Conservation (phyloP, 2,113 vertebrate species). For the Anoplopoma fimbria region DNA sequence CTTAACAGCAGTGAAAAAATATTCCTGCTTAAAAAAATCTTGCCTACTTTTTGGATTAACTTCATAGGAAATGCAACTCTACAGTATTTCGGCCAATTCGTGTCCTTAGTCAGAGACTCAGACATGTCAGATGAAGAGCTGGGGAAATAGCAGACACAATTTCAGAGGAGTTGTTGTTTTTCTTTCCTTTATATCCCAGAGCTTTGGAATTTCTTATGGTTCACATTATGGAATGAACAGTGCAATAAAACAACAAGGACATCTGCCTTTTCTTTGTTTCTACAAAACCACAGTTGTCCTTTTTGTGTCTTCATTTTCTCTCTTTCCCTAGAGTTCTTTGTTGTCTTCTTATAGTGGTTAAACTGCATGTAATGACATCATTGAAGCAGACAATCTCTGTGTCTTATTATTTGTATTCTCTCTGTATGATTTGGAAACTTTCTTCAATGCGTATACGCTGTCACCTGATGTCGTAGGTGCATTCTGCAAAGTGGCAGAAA, state of each 20-base stretch:
- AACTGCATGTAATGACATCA: conserved; percentile 61
- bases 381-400: conserved; percentile 43
- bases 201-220: conserved; percentile 77
- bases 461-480: conserved; percentile 31
- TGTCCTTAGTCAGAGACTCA: conserved; percentile 48
- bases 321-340: conserved; percentile 32
- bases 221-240: conserved; percentile 85
- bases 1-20: conserved; percentile 58
- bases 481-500: conserved; percentile 34
- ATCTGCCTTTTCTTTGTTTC: conserved; percentile 61
- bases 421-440: conserved; percentile 29
- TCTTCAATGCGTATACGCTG: conserved; percentile 23
- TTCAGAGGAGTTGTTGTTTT: conserved; percentile 42
- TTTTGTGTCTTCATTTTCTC: conserved; percentile 65
- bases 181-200: conserved; percentile 65
- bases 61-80: conserved; percentile 54
- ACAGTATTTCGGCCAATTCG: conserved; percentile 62
- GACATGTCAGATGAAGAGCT: conserved; percentile 53
- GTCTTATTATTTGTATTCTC: background rate
- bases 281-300: conserved; percentile 69
- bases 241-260: conserved; percentile 78
- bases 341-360: conserved; percentile 76
- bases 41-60: conserved; percentile 55
- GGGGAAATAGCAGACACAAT: conserved; percentile 51
- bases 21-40: conserved; percentile 39